Evolutionary conservation across 2,888 invertebrate species (phyloP).

Genomic region (Calliopum simillimum): DNA sequence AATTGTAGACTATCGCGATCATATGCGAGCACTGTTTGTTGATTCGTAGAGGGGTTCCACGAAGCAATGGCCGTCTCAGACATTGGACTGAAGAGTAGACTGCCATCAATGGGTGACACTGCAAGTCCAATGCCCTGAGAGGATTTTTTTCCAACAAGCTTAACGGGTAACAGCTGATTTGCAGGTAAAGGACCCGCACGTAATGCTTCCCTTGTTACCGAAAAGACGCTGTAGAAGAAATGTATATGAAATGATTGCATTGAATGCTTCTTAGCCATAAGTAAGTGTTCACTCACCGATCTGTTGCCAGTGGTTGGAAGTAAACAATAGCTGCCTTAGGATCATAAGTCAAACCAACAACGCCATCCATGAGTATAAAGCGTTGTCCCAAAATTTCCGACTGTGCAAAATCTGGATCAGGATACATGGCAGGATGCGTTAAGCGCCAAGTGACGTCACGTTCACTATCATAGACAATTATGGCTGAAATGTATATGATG

Average conservation of each 20-base stretch:
- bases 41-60: constrained; percentile 80
- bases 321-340: constrained; percentile 71
- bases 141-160: constrained; percentile 84
- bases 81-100: constrained; percentile 82
- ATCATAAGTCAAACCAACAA: constrained; percentile 76
- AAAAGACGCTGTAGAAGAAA: constrained; percentile 74
- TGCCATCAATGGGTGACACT: constrained; percentile 78
- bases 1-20: constrained; percentile 82
- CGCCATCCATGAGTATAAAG: constrained; percentile 77
- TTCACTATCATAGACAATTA: constrained; percentile 72
- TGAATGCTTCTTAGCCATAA: no score
- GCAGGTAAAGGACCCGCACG: constrained; percentile 79
- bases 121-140: constrained; percentile 84
- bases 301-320: constrained; percentile 77
- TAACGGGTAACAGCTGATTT: constrained; percentile 79
- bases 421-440: constrained; percentile 86
- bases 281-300: constrained; percentile 67
- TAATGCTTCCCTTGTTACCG: constrained; percentile 79
- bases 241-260: neutral
- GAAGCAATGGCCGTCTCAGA: constrained; percentile 84
- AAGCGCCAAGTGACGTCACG: constrained; percentile 84
- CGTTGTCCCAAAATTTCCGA: constrained; percentile 77
- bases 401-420: constrained; percentile 82
- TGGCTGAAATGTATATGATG: constrained; percentile 47
- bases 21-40: constrained; percentile 79